Evolutionary conservation across 2,888 invertebrate genomes (phyloP), one percentile per base, ranked within the genome.

Genomic region (Pyralis farinalis): DNA sequence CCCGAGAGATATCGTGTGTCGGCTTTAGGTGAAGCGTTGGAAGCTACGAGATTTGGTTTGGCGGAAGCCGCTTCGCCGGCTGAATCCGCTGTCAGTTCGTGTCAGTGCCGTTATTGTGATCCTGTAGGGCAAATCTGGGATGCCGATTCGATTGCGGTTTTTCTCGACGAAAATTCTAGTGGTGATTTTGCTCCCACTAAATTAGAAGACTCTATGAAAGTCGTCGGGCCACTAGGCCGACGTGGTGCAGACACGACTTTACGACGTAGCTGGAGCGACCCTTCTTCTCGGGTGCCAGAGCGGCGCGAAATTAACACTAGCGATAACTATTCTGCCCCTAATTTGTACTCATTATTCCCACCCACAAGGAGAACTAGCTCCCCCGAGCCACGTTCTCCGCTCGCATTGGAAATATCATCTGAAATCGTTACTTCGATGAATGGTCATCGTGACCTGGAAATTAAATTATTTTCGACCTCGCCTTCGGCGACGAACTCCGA

Each of bases 361-460:
- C 84, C 82, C 46, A 68, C 79, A 37, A 75, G 76, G 68, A 70
- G 75, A 54, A 67, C 73, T 37, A 83, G 70, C 55, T 85, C 84
- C 35, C 84, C 84, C 11, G 85, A 83, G 57, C 82, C 81, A 42
- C 82, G 73, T 53, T 87, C 73, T 59, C 80, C 82, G 35, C 86
- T 78, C 50, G 85, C 80, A 48, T 80, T 94, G 58, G 93, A 94
- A 73, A 94, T 94, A 43, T 94, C 94, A 22, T 94, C 94, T 25
- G 93, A 94, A 66, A 95, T 95, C 56, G 94, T 95, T 52, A 94
- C 94, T 16, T 94, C 94, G 32, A 91, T 92, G 55, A 94, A 94
- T 68, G 94, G 94, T 33, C 94, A 94, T 69, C 90, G 94, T 46
- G 95, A 94, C 77, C 82, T 95, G 69, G 94, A 95, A 82, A 95